Conservation (phyloP, 2,888 invertebrate genomes). For the Eubasilissa splendida region DNA sequence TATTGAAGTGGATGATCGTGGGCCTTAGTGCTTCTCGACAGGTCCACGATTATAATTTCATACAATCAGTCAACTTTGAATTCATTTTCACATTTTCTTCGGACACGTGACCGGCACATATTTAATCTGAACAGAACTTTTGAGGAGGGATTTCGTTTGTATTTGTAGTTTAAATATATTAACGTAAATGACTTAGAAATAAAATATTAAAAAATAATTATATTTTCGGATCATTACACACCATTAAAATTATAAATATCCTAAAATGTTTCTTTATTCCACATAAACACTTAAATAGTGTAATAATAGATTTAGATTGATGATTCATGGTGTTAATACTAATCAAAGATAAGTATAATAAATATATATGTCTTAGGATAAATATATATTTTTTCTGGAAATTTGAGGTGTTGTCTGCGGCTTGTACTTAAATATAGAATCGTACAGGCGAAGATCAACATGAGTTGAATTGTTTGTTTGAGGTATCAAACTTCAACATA, state of each 20-base stretch:
- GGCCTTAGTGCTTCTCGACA: conserved; percentile 59
- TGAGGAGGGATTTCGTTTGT: background rate
- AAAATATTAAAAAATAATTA: background rate
- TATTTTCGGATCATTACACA: background rate
- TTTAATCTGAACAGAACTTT: conserved; percentile 4
- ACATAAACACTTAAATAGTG: background rate
- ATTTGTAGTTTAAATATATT: conserved; percentile 11
- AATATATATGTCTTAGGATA: conserved; percentile 28
- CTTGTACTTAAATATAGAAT: conserved; percentile 51
- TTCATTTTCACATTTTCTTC: conserved; percentile 12
- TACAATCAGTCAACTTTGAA: conserved; percentile 34
- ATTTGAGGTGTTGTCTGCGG: conserved; percentile 46
- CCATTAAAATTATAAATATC: background rate
- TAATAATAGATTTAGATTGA: too few species aligned
- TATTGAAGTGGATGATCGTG: conserved; percentile 53
- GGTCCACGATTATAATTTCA: conserved; percentile 57
- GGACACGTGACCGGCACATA: conserved; percentile 33
- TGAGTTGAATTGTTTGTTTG: background rate
- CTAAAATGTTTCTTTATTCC: background rate
- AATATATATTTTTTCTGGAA: conserved; percentile 39
- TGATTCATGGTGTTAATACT: conserved; percentile 13
- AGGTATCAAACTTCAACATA: conserved; percentile 3
- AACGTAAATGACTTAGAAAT: background rate
- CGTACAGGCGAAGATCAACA: background rate
- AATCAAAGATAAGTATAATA: background rate